These are phyloP conservation scores for Drosophila mayaguana DNA, from an alignment of 2,888 invertebrate species.

Conservation along the genomic window DNA sequence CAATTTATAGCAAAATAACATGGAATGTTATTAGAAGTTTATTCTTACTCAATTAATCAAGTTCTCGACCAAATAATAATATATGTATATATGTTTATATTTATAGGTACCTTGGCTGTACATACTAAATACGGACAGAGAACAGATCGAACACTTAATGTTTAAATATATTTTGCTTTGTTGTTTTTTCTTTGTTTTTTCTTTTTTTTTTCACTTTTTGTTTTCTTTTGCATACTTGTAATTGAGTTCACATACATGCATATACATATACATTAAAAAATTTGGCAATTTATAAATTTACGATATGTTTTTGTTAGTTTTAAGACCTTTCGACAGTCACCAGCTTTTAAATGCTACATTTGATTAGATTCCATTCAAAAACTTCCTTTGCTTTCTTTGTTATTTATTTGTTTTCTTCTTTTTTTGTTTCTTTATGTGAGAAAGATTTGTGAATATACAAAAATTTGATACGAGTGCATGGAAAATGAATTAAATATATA, in stretches of 20 bases:
- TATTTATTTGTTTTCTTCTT: conserved; percentile 17
- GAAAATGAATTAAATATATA: conserved; percentile 24
- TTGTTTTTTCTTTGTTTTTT: background rate
- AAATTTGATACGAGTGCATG: conserved; percentile 43
- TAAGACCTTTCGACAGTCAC: conserved; percentile 83
- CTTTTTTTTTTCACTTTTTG: background rate
- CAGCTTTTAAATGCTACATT: conserved; percentile 69
- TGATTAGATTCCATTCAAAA: conserved; percentile 49
- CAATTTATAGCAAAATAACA: conserved; percentile 60
- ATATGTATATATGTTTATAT: conserved; percentile 12
- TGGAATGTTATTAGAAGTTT: conserved; percentile 72
- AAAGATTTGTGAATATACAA: conserved; percentile 19
- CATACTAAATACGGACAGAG: conserved; percentile 48
- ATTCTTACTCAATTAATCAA: background rate
- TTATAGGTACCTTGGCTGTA: conserved; percentile 32
- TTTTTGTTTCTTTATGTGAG: conserved; percentile 1
- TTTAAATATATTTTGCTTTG: conserved; percentile 30
- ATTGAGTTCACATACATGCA: conserved; percentile 52
- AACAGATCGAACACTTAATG: conserved; percentile 51
- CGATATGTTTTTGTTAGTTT: conserved; percentile 84
- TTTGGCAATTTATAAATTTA: conserved; percentile 84
- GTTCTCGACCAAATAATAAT: conserved; percentile 32
- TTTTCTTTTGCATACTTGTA: conserved; percentile 34
- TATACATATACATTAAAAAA: conserved; percentile 77
- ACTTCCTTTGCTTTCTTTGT: background rate